A percentile compares a stretch with the other conserved stretches of the same genome.
phyloP scores from a whole-genome alignment of 2,113 vertebrate species.

The Microcebus ravelobensis region DNA sequence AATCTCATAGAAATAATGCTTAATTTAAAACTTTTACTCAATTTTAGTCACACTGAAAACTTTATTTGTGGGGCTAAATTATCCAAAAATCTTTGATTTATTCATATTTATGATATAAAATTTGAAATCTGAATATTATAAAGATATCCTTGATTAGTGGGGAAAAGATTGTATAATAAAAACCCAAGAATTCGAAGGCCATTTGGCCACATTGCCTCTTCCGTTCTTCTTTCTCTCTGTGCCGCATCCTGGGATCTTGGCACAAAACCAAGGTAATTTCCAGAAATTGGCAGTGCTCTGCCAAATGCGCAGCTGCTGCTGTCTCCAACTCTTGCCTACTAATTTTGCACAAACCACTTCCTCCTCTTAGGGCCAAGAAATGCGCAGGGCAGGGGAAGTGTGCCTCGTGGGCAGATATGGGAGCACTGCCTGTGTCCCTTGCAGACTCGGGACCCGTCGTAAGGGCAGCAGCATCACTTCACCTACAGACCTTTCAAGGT shows the following conservation, averaged over 20 bases:
- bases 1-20: not conserved
- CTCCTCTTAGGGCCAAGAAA: constrained; percentile 42
- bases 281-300: constrained; percentile 64
- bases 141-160: not conserved
- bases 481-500: not conserved
- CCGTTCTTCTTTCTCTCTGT: not conserved
- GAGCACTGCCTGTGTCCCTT: not conserved
- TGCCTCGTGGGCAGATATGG: not conserved
- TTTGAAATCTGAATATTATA: constrained; percentile 9
- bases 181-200: not conserved
- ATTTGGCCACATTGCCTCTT: not conserved
- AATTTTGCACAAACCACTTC: constrained; percentile 55
- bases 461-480: accelerated
- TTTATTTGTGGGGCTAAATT: not conserved
- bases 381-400: not conserved
- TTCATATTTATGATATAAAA: constrained; percentile 13
- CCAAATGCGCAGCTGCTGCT: constrained; percentile 59
- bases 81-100: constrained; percentile 24
- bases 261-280: constrained; percentile 64
- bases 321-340: constrained; percentile 50
- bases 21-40: not conserved
- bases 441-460: not conserved
- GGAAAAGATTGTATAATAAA: not conserved
- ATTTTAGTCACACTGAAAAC: constrained; percentile 30
- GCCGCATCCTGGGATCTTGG: constrained; percentile 50